These are phyloP conservation scores for Gymnocheta viridis DNA, from an alignment of 2,888 invertebrate genomes.

Conservation along the genomic window DNA sequence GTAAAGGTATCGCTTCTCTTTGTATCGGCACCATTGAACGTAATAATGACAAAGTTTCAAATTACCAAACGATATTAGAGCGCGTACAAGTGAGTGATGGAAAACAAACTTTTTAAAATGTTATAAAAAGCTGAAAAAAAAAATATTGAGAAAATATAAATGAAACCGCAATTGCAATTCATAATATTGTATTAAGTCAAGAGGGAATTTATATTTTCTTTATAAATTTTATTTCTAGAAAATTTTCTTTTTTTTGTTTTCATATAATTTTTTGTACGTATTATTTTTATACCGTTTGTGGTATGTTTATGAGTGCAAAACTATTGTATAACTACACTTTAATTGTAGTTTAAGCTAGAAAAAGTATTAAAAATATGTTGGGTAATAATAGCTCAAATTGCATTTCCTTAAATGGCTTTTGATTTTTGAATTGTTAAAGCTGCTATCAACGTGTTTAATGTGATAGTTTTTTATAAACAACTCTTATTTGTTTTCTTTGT, in stretches of 20 bases:
- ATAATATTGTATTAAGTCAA: conserved; percentile 28
- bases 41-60: conserved; percentile 50
- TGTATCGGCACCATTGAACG: conserved; percentile 1
- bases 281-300: not conserved
- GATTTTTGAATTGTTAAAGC: not conserved
- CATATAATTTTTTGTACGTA: not conserved
- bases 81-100: conserved; percentile 36
- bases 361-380: conserved; percentile 32
- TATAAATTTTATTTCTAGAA: conserved; percentile 25
- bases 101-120: conserved; percentile 43
- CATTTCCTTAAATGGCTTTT: conserved; percentile 58
- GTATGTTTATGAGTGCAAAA: conserved; percentile 18
- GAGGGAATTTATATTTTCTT: conserved; percentile 31
- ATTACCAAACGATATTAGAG: conserved; percentile 49
- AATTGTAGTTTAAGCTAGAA: not conserved
- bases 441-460: not conserved
- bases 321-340: conserved; percentile 1
- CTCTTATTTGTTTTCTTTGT: too few species aligned
- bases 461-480: too few species aligned
- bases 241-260: not conserved
- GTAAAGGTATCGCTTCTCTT: conserved; percentile 15
- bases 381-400: conserved; percentile 55
- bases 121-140: conserved; percentile 22
- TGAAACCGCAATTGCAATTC: conserved; percentile 54
- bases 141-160: not conserved